Evolutionary conservation across 2,113 vertebrate genomes (phyloP).

Genomic region (Alouatta palliata): DNA sequence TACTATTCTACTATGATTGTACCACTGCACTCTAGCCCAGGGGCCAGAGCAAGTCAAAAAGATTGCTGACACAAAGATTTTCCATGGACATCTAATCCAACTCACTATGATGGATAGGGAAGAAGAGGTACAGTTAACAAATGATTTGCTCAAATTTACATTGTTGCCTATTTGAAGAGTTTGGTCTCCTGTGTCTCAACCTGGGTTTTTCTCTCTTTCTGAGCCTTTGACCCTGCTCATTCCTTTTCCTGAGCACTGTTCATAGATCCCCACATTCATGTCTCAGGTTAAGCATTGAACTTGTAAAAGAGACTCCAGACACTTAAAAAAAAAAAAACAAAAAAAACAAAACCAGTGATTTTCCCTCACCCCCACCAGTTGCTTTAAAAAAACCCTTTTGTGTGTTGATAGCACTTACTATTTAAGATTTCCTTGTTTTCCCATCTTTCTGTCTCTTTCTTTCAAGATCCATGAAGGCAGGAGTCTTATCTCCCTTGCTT

Average conservation of each 20-base stretch:
- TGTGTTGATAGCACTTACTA: background rate
- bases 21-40: no score
- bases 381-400: background rate
- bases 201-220: background rate
- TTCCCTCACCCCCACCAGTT: background rate
- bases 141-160: background rate
- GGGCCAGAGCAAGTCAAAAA: background rate
- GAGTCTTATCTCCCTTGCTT: background rate
- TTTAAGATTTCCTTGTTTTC: background rate
- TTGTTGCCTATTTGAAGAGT: background rate
- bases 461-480: background rate
- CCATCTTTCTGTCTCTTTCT: background rate
- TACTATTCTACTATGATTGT: no score
- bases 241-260: background rate
- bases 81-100: background rate
- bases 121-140: background rate
- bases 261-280: background rate
- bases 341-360: background rate
- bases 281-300: background rate
- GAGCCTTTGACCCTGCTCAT: background rate
- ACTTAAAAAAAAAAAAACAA: background rate
- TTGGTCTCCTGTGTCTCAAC: background rate
- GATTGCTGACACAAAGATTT: background rate
- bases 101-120: background rate
- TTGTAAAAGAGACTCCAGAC: background rate